Base-by-base conservation (phyloP, 2,888 invertebrate species). In the Dynastes grantii region DNA sequence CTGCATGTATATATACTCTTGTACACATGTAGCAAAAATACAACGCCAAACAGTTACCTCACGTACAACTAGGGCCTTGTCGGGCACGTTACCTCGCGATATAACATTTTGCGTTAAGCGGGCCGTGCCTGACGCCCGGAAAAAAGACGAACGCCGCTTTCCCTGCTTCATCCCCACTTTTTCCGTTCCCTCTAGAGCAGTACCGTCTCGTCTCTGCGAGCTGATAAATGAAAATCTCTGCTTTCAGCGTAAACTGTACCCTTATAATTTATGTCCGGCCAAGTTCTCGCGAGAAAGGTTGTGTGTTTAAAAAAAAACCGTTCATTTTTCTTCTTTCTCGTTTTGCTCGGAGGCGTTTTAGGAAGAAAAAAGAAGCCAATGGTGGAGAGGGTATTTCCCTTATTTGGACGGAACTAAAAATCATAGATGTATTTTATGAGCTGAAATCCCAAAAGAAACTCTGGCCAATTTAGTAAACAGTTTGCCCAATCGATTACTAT, bases 151-250 rank as follows among this genome's bases (percentile, higher is more conserved):
- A 58, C 55, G 55, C 22, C 22, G 55, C 8, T 8, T 22, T 22
- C 55, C 22, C 22, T 16, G 22, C 22, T 58, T 16, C 16, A 8
- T 11, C 45, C 32, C 32, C 32, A 37, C 32, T 5, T 5, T 37
- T 37, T 37, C 45, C 45, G 45, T 2, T 11, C 45, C 45, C 11
- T 2, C 45, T 8, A 45, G 8, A 45, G 11, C 45, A 37, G 32
- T 37, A 37, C 45, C 45, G 45, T 8, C 9, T 8, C 8, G 45
- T 11, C 8, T 11, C 45, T 8, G 45, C 11, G 11, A 45, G 45
- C 65, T 67, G 65, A 67, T 67, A 67, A 67, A 67, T 67, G 65
- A 13, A 67, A 67, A 67, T 67, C 65, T 67, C 65, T 67, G 65
- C 65, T 67, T 67, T 67, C 65, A 67, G 40, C 65, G 40, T 67